phyloP scores from a whole-genome alignment of 2,888 invertebrate species.

The Boloria euphrosyne region DNA sequence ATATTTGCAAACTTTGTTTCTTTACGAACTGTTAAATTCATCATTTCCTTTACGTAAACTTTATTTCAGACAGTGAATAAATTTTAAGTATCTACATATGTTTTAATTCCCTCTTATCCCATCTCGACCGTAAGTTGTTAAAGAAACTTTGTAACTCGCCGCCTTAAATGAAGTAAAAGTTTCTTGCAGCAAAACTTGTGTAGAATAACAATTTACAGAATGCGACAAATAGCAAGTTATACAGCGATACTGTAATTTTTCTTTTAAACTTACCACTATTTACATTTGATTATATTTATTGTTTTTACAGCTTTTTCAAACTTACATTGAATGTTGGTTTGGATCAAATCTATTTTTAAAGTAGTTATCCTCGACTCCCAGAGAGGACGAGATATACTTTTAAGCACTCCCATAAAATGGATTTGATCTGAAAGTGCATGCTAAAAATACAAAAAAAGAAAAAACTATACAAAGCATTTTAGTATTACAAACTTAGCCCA shows the following conservation, averaged over 20 bases:
- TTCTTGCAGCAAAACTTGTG: slow-evolving; percentile 19
- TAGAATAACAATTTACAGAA: slow-evolving; percentile 18
- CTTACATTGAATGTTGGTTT: no score
- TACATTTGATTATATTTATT: no score
- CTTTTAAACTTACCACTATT: no score
- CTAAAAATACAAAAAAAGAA: no score
- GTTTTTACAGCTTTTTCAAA: no score
- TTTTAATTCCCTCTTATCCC: slow-evolving; percentile 17
- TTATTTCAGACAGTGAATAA: slow-evolving; percentile 1
- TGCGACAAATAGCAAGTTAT: neutral
- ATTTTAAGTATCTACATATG: slow-evolving; percentile 18
- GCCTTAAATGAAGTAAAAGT: slow-evolving; percentile 13
- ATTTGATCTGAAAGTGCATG: no score
- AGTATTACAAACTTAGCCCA: no score
- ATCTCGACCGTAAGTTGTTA: slow-evolving; percentile 20
- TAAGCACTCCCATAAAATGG: no score
- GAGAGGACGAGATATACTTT: no score
- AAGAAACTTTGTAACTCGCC: slow-evolving; percentile 23
- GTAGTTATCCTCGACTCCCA: no score
- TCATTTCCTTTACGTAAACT: slow-evolving; percentile 1
- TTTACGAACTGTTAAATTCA: slow-evolving; percentile 13
- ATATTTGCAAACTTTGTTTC: neutral
- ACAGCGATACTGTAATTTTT: neutral
- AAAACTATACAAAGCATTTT: no score
- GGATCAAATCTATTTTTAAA: no score